A percentile compares a stretch with the other conserved stretches of the same genome.
Conservation (phyloP, 2,888 invertebrate genomes). For the Zhengitettix transpicula region DNA sequence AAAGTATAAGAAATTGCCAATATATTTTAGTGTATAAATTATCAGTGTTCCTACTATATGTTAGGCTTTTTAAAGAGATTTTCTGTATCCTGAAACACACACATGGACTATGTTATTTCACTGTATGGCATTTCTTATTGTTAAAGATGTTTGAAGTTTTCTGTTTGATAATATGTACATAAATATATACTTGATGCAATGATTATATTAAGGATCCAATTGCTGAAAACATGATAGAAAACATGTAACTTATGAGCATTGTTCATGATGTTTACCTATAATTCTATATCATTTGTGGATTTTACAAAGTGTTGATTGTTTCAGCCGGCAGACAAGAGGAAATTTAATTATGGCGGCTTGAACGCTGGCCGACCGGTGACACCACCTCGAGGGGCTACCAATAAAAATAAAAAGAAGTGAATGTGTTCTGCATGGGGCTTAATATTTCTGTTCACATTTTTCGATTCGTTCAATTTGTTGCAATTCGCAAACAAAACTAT, state of each 20-base stretch:
- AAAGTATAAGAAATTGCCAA: too few species aligned
- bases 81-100: not conserved
- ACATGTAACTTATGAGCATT: too few species aligned
- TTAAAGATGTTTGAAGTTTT: not conserved
- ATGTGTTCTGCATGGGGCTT: constrained; percentile 16
- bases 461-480: too few species aligned
- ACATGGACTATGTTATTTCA: not conserved
- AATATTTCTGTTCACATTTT: too few species aligned
- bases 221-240: too few species aligned
- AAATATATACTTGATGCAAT: not conserved
- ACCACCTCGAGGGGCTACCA: constrained; percentile 86
- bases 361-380: constrained; percentile 94
- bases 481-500: too few species aligned
- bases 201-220: too few species aligned
- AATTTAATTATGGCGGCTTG: constrained; percentile 83
- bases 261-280: too few species aligned
- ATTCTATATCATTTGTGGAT: not conserved
- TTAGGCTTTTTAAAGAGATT: too few species aligned
- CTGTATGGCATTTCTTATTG: not conserved
- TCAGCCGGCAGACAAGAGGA: constrained; percentile 95
- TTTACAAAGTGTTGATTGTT: constrained; percentile 16
- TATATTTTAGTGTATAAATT: too few species aligned
- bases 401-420: constrained; percentile 90
- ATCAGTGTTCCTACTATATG: too few species aligned
- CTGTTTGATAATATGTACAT: not conserved